Base-by-base conservation (phyloP, 2,888 invertebrate species). In the Hemaris fuciformis region DNA sequence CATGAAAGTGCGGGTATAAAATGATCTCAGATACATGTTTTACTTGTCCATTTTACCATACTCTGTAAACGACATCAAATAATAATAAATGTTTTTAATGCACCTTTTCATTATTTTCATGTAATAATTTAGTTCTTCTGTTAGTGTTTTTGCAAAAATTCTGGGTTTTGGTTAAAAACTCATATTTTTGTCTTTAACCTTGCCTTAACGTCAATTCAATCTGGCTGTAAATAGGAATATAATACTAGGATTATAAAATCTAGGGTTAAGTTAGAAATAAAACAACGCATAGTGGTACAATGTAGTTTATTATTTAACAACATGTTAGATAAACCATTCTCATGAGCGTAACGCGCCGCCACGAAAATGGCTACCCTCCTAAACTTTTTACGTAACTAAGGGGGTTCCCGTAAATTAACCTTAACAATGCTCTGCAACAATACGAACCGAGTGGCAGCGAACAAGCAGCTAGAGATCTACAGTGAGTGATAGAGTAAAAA, bases 251-350 rank as follows among this genome's bases (percentile, higher is more conserved):
- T 4, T n/a, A n/a, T 38, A n/a, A 38, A 0, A 38, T 38, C n/a
- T 38, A 2, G 38, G 3, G n/a, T 13, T 38, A 3, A 13, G n/a
- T 1, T 13, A n/a, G n/a, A 38, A 38, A 38, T 13, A n/a, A 38
- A 87, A 71, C 64, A 62, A 65, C 85, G 86, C 71, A 66, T 89
- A 94, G 94, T 94, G 94, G 94, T 94, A 94, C 94, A 94, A 94
- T 94, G 94, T 94, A 94, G 93, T 94, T 94, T 93, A 93, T 92
- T 92, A 93, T 92, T 93, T 94, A 94, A 94, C 94, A 94, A 94
- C 93, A 91, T 93, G 93, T 89, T 90, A 88, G 93, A 85, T 87
- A 83, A 77, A 87, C 89, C 92, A 91, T 89, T 91, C 91, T 86
- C 91, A 92, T 86, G 87, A 76, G 78, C 60, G 60, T 82, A 81